These are phyloP conservation scores for Sycophila sp. DNA, from an alignment of 1,140 invertebrate genomes.

Conservation along the genomic window DNA sequence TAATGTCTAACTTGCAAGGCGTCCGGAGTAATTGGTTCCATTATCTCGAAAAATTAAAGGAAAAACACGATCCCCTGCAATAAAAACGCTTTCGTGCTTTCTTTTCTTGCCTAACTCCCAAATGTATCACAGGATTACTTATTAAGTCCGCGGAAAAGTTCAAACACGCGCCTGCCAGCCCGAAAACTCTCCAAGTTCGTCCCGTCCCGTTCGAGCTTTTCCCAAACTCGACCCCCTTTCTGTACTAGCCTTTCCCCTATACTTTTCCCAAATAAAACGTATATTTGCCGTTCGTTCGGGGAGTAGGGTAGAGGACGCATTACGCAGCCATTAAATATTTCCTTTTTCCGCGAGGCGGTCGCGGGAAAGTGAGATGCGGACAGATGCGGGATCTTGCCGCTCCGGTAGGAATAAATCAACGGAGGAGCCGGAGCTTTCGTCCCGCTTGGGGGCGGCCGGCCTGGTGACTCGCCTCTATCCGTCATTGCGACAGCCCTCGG, in stretches of 20 bases:
- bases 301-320: neutral
- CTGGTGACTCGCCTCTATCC: neutral
- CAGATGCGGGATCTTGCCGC: neutral
- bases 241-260: too few species aligned
- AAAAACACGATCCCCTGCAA: too few species aligned
- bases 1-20: too few species aligned
- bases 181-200: too few species aligned
- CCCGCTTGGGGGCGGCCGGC: neutral
- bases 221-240: neutral
- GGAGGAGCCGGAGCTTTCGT: neutral
- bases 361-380: neutral
- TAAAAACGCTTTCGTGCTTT: too few species aligned
- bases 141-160: too few species aligned
- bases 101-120: too few species aligned
- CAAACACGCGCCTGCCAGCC: too few species aligned
- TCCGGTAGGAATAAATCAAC: conserved; percentile 6
- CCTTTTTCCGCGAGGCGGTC: neutral
- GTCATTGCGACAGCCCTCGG: conserved; percentile 14
- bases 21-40: too few species aligned
- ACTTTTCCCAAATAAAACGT: neutral
- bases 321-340: neutral
- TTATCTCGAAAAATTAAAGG: too few species aligned
- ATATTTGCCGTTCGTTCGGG: neutral
- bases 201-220: too few species aligned
- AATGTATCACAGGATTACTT: too few species aligned